Evolutionary conservation across 2,888 invertebrate genomes (phyloP).

Genomic region (Schizotus pectinicornis): DNA sequence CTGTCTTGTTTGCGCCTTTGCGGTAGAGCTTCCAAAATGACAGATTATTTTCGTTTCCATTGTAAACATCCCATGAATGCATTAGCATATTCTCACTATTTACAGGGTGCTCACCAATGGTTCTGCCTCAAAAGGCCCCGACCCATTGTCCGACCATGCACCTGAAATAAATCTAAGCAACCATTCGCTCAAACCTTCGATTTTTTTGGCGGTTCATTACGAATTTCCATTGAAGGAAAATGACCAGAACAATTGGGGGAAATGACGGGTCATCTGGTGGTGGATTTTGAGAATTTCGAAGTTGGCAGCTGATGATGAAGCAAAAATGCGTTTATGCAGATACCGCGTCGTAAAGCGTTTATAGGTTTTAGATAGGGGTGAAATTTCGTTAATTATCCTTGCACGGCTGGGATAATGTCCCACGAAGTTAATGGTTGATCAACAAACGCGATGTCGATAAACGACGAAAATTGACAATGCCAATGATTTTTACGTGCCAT

Average conservation of each 20-base stretch:
- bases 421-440: conserved; percentile 5
- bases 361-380: conserved; percentile 29
- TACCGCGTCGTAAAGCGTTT: conserved; percentile 18
- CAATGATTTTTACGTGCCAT: neutral
- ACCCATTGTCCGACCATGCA: too few species aligned
- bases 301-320: conserved; percentile 36
- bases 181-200: too few species aligned
- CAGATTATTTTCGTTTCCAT: conserved; percentile 17
- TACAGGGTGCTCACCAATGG: conserved; percentile 12
- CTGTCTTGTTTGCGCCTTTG: neutral
- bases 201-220: too few species aligned
- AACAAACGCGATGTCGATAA: conserved; percentile 7
- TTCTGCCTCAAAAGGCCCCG: neutral
- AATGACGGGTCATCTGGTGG: too few species aligned
- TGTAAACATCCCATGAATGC: conserved; percentile 11
- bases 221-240: too few species aligned
- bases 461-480: neutral
- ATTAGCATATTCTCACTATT: conserved; percentile 19
- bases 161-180: too few species aligned
- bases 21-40: conserved; percentile 14
- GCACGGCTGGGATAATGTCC: conserved; percentile 2
- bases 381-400: conserved; percentile 26
- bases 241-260: too few species aligned
- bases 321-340: conserved; percentile 31
- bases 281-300: conserved; percentile 29